Base-by-base conservation (phyloP, 2,888 invertebrate genomes). In the Andrena hattorfiana region DNA sequence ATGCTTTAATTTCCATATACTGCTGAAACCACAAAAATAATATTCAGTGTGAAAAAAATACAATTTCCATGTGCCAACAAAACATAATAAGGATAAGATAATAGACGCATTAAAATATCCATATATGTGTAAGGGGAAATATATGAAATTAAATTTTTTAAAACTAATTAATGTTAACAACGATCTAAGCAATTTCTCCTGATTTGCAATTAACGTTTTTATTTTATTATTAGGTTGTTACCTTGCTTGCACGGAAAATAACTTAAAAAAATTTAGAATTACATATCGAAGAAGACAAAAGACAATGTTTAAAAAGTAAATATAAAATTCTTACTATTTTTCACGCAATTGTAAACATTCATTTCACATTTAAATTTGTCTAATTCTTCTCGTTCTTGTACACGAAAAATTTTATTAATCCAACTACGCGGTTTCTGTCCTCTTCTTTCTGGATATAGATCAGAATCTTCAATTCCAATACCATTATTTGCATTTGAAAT, bases 361-460 rank as follows among this genome's bases (percentile, higher is more conserved):
- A 96, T 94, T 94, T 98, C 98, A 92, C 98, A 98, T 94, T 96
- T 97, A 0, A 96, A 94, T 94, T 96, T 97, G 48, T 97, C 96
- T 16, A 97, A 94, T 71, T 94, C 95, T 92, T 97, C 97, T 85
- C 95, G 95, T 48, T 97, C 97, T 93, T 97, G 97, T 63, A 96
- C 94, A 4, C 96, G 95, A 16, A 96, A 92, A 0, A 97, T 88
- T 59, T 96, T 93, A 77, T 95, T 95, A 1, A 94, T 92, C 93
- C 96, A 94, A 90, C 94, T 95, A 0, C 95, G 95, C 88, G 95
- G 95, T 49, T 95, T 94, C 28, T 92, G 94, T 0, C 97, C 96
- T 90, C 96, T 95, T 89, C 98, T 95, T 93, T 98, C 97, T 0
- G 98, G 98, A 92, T 97, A 98, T 81, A 98, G 94, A 94, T 97